These are phyloP conservation scores for Paramisgurnus dabryanus DNA, from an alignment of 2,113 vertebrate genomes.

Conservation along the genomic window DNA sequence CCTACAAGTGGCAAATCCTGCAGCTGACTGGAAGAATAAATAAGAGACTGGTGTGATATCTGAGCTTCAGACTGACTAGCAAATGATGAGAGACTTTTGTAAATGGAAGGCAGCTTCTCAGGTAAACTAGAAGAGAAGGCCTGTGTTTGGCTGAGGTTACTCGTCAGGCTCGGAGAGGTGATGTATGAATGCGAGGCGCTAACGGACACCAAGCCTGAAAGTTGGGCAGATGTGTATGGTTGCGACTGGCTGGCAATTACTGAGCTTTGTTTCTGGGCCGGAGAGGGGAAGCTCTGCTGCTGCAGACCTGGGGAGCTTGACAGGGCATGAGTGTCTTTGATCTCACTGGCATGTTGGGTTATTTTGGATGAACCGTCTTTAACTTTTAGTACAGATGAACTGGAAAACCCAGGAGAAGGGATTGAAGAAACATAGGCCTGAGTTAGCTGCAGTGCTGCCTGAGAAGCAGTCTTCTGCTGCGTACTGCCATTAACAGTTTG, in stretches of 20 bases:
- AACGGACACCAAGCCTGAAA: conserved; percentile 86
- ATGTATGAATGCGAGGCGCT: conserved; percentile 88
- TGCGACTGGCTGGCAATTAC: conserved; percentile 90
- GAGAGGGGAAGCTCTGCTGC: conserved; percentile 87
- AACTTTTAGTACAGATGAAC: conserved; percentile 78
- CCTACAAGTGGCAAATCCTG: conserved; percentile 77
- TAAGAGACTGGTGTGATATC: conserved; percentile 83
- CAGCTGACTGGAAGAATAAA: conserved; percentile 83
- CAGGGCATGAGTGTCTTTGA: conserved; percentile 79
- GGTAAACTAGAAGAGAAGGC: conserved; percentile 82
- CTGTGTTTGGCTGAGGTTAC: conserved; percentile 82
- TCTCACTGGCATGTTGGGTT: conserved; percentile 76
- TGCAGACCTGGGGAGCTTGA: conserved; percentile 78
- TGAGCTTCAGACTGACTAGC: conserved; percentile 83
- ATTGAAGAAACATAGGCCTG: conserved; percentile 82
- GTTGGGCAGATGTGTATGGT: conserved; percentile 86
- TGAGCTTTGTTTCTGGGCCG: conserved; percentile 87
- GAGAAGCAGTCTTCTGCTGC: conserved; percentile 82
- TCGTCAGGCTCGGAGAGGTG: conserved; percentile 79
- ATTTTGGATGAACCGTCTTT: conserved; percentile 85
- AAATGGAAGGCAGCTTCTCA: conserved; percentile 88
- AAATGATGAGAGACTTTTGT: conserved; percentile 87
- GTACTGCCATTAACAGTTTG: conserved; percentile 83
- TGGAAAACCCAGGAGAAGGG: conserved; percentile 81
- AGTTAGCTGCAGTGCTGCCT: conserved; percentile 80